Conservation (phyloP, 2,797 vertebrate genomes). For the Chiroxiphia lanceolata region DNA sequence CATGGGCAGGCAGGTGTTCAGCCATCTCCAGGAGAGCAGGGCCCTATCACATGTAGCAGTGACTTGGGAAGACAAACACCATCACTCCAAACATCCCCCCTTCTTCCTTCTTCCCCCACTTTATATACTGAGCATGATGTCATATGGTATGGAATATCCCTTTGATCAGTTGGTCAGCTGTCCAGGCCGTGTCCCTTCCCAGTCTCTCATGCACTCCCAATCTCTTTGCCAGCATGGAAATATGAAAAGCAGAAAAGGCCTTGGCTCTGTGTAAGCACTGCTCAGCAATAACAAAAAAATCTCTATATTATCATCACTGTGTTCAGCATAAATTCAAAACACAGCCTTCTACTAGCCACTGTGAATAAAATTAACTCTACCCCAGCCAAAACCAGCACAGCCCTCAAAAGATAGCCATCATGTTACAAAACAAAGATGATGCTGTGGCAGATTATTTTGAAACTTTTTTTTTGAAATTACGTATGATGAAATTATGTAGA, state of each 20-base stretch:
- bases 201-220: background rate
- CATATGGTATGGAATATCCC: background rate
- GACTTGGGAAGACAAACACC: background rate
- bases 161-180: background rate
- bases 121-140: background rate
- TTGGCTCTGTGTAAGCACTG: background rate
- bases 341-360: background rate
- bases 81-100: background rate
- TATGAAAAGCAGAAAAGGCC: background rate
- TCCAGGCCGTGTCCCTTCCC: background rate
- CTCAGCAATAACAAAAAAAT: background rate
- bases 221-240: rapidly evolving
- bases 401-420: background rate
- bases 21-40: background rate
- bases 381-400: background rate
- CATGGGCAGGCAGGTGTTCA: background rate
- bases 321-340: background rate
- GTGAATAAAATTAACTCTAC: background rate
- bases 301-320: background rate
- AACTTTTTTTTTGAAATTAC: background rate
- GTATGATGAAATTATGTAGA: background rate
- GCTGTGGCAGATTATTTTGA: background rate
- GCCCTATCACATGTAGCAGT: background rate
- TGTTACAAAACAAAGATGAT: background rate
- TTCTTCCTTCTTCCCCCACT: background rate